phyloP scores from a whole-genome alignment of 2,113 vertebrate genomes.

The Actenoides hombroni region DNA sequence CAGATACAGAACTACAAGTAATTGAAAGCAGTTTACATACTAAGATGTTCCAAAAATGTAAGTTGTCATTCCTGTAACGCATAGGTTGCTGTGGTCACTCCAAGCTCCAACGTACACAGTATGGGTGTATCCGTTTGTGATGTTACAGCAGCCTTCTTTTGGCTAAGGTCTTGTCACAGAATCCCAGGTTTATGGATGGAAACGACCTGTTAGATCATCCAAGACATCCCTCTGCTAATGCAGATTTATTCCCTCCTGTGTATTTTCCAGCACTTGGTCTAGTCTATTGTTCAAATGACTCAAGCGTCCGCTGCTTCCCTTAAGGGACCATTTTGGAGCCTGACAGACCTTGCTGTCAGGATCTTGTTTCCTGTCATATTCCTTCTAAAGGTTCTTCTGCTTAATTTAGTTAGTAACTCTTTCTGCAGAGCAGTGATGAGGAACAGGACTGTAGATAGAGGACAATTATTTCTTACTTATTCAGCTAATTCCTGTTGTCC shows the following conservation, averaged over 20 bases:
- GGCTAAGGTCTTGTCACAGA: not conserved
- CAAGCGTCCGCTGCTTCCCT: not conserved
- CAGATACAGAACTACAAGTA: not conserved
- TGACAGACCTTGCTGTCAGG: conserved; percentile 10
- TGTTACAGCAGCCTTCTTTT: not conserved
- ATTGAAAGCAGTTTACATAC: not conserved
- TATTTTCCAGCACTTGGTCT: conserved; percentile 33
- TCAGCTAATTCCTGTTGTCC: not conserved
- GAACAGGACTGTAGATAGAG: conserved; percentile 13
- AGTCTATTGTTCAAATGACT: conserved; percentile 48
- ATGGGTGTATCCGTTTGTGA: not conserved
- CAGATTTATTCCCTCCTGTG: conserved; percentile 38
- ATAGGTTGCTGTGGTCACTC: not conserved
- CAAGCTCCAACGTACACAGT: not conserved
- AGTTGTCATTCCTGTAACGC: not conserved
- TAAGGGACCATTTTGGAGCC: not conserved
- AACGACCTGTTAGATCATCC: conserved; percentile 20
- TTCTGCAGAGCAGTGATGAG: conserved; percentile 25
- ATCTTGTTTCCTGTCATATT: not conserved
- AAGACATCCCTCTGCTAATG: not conserved
- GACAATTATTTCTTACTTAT: not conserved
- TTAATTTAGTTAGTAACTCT: conserved; percentile 39
- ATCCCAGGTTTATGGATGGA: conserved; percentile 20
- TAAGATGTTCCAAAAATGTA: not conserved
- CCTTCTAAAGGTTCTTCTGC: conserved; percentile 30